These are phyloP conservation scores for Diglossa cyanea DNA, from an alignment of 2,797 vertebrate species.

Conservation along the genomic window DNA sequence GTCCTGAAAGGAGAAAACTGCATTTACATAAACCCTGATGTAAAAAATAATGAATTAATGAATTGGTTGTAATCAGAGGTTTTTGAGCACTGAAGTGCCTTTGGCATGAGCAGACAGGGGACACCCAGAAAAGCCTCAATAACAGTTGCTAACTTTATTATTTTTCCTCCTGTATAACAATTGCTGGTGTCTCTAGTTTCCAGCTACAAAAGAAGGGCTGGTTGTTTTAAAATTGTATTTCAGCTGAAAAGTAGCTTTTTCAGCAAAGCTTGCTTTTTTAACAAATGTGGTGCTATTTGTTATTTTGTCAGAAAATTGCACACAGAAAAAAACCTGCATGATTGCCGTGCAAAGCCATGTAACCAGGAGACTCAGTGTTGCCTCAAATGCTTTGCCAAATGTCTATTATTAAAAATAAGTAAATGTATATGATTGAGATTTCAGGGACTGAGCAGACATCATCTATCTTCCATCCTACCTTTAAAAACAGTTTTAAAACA, in stretches of 20 bases:
- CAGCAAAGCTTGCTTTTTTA: not conserved
- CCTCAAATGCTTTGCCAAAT: not conserved
- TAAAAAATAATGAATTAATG: not conserved
- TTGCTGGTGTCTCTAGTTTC: not conserved
- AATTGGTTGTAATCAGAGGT: not conserved
- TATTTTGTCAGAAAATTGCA: not conserved
- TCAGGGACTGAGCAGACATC: not conserved
- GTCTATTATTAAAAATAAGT: not conserved
- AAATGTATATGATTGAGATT: not conserved
- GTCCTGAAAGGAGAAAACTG: not conserved
- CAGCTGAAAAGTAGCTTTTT: not conserved
- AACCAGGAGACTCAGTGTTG: not conserved
- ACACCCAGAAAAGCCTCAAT: not conserved
- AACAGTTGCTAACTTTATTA: not conserved
- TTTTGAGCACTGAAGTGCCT: not conserved
- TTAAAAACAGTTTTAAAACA: not conserved
- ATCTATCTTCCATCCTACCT: not conserved
- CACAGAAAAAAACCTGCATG: not conserved
- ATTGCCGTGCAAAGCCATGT: not conserved
- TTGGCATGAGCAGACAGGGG: not conserved
- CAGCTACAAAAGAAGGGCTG: not conserved
- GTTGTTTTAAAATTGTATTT: not conserved
- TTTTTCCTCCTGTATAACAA: not conserved
- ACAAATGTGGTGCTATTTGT: not conserved
- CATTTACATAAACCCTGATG: not conserved